Evolutionary conservation across 2,888 invertebrate species (phyloP).

Genomic region (Thereva nobilitata): DNA sequence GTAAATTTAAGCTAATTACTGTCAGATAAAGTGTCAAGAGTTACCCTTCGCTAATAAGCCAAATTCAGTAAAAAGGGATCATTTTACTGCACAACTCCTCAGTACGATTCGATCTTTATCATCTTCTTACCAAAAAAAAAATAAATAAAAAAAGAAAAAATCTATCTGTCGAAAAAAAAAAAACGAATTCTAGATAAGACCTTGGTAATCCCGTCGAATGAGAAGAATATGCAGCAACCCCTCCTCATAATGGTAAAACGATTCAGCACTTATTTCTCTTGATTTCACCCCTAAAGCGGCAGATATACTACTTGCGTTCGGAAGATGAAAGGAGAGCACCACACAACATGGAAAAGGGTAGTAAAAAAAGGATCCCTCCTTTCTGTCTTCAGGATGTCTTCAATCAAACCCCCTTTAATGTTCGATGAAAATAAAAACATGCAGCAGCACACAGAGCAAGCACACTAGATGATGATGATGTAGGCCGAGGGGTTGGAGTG

Average conservation of each 20-base stretch:
- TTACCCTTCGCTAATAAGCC: too few relatives aligned
- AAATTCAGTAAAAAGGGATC: too few relatives aligned
- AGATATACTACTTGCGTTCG: slow-evolving; percentile 4
- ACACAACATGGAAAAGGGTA: slow-evolving; percentile 10
- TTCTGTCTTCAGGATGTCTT: slow-evolving; percentile 34
- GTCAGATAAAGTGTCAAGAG: too few relatives aligned
- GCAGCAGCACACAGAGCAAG: too few relatives aligned
- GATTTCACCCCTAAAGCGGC: slow-evolving; percentile 30
- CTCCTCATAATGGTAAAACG: slow-evolving; percentile 27
- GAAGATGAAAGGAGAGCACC: background rate
- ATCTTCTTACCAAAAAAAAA: too few relatives aligned
- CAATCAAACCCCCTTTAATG: slow-evolving; percentile 32
- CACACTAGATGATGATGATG: slow-evolving; percentile 21
- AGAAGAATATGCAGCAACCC: slow-evolving; percentile 23
- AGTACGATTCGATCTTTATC: too few relatives aligned
- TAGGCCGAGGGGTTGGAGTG: background rate
- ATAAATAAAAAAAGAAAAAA: slow-evolving; percentile 17
- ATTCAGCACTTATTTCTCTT: slow-evolving; percentile 35
- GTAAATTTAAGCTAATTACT: too few relatives aligned
- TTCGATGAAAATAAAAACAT: slow-evolving; percentile 27
- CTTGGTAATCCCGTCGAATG: slow-evolving; percentile 17
- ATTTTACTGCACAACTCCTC: too few relatives aligned
- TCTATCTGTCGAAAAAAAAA: slow-evolving; percentile 18
- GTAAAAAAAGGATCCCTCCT: slow-evolving; percentile 22
- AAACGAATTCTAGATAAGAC: slow-evolving; percentile 1